Evolutionary conservation across 1,140 invertebrate species (phyloP).

Genomic region (Linepithema humile): DNA sequence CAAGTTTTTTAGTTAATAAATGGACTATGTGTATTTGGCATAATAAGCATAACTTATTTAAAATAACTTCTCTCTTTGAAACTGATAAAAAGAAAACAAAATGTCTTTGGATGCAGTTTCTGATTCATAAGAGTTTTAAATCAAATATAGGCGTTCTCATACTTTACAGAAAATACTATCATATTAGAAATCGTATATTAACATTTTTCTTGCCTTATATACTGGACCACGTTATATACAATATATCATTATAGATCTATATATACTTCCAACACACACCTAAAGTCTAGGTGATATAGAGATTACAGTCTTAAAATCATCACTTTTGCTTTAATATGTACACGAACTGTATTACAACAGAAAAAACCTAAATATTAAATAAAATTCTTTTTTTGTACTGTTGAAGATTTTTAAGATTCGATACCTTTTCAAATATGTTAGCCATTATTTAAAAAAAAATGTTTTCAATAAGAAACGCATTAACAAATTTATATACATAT

Average conservation of each 20-base stretch:
- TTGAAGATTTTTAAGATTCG: conserved; percentile 41
- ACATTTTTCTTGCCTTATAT: conserved; percentile 57
- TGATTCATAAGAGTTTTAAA: background rate
- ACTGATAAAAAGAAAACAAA: background rate
- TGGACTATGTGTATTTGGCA: background rate
- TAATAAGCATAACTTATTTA: conserved; percentile 12
- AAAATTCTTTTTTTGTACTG: conserved; percentile 65
- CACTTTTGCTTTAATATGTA: conserved; percentile 60
- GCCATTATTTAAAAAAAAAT: conserved; percentile 16
- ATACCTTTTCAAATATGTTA: conserved; percentile 35
- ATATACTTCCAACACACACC: conserved; percentile 61
- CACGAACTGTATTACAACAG: conserved; percentile 55
- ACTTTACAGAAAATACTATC: conserved; percentile 46
- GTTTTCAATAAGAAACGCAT: background rate
- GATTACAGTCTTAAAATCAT: conserved; percentile 66
- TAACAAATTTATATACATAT: conserved; percentile 21
- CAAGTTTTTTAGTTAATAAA: background rate
- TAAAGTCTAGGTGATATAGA: conserved; percentile 61
- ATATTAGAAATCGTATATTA: conserved; percentile 60
- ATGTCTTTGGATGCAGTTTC: background rate
- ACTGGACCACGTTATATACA: conserved; percentile 63
- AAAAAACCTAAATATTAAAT: conserved; percentile 55
- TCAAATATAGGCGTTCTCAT: background rate
- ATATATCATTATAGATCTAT: conserved; percentile 64
- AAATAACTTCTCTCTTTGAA: conserved; percentile 7